Evolutionary conservation across 2,113 vertebrate genomes (phyloP), one percentile per base, ranked within the genome.

Genomic region (Gallinago paraguaiae): DNA sequence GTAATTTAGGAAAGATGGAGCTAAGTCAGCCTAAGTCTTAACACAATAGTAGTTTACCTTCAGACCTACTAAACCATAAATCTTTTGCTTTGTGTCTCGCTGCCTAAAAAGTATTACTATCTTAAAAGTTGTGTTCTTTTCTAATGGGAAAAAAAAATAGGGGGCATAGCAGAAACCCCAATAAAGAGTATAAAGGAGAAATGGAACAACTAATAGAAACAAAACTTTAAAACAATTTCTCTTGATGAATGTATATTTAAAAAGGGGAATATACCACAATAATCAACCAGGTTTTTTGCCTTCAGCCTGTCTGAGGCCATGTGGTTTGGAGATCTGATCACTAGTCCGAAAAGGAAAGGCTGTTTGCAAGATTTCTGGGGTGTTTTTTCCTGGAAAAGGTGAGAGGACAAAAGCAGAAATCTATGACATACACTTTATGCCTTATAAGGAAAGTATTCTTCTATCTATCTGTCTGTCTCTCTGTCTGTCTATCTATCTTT

Each of bases 371-470:
- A 97, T 95, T 97, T 97, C 95, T 67, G 96, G 95, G 96, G 90
- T 95, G 93, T 96, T 92, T 96, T 95, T 97, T 97, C 95, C 96
- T 97, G 95, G 95, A 97, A 97, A 97, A 97, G 96, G 95, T 96
- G 95, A 97, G 93, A 97, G 92, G 96, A 95, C 79, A 95, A 97
- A 96, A 97, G 91, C 86, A 97, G 95, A 97, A 92, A 93, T 92
- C 75, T 95, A 53, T 94, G 51, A 93, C 85, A 88, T 95, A 94
- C 85, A 86, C 65, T 90, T 96, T 93, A 64, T 95, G 56, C 70
- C 64, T 92, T 92, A 22, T 82, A 87, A 93, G 81, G 90, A 91
- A 95, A 95, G n/a, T 88, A 90, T 90, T 83, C 68, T 81, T 92
- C 60, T 83, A 10, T 82, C 39, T 89, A 2, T 86, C 46, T 60